Evolutionary conservation across 2,113 vertebrate species (phyloP), one percentile per base, ranked within the genome.

Genomic region (Melanostigma gelatinosum): DNA sequence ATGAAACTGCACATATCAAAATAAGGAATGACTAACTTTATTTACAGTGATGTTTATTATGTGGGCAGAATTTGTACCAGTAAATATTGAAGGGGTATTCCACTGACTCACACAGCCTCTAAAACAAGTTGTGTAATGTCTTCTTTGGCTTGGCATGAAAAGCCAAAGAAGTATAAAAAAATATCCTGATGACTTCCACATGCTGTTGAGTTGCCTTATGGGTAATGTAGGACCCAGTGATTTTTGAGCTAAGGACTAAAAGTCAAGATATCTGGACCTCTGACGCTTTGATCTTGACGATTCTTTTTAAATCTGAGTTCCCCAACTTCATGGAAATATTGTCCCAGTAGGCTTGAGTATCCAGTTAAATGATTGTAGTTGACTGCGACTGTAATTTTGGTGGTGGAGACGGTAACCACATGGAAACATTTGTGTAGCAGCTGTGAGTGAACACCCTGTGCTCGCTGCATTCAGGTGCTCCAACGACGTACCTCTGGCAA

Each of bases 401-500:
- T 66, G 29, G 4, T 34, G 6, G 36, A 10, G 22, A 50, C 52
- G 1, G 6, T 16, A 27, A 52, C 40, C 29, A 72, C 12, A 13
- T 18, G 61, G 34, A 81, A 63, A 69, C 32, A 15, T 67, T 77
- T 65, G 16, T 78, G 36, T 22, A 54, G 44, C 75, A 58, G 62
- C 60, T 82, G 36, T 72, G 36, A 61, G 11, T 82, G 22, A 79
- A 40, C 22, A 57, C 9, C 12, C 10, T 40, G 27, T 40, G 22
- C 60, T 67, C 10, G 15, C 11, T 79, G 34, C 54, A 79, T 81
- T 42, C 65, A 98, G 96, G 92, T 98, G 44, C 95, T 99, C 77
- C 98, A 99, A 92, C 96, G 97, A 57, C 91, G 95, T 42, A 96
- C 86, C 83, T 95, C 79, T 0, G 97, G 97, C 0, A 93, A 94